A percentile compares a stretch with the other conserved stretches of the same genome.
Evolutionary conservation across 1,140 invertebrate genomes (phyloP).

Genomic region (Mizuhopecten yessoensis): DNA sequence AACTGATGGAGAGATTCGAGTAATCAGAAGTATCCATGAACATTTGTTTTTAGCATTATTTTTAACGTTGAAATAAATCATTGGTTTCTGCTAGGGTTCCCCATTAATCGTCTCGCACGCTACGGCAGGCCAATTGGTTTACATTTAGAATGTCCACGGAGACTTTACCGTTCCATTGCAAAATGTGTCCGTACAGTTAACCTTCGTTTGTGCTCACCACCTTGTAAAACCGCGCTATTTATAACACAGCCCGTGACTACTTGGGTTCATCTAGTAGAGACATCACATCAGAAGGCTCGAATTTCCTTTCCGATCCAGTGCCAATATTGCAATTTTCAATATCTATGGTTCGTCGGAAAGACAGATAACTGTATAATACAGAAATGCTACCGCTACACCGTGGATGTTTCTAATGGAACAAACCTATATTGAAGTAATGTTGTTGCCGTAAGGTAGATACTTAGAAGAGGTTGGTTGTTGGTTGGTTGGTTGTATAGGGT

Average conservation of each 20-base stretch:
- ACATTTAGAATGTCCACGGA: not conserved
- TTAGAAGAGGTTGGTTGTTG: no score
- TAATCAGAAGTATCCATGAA: no score
- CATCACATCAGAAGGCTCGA: not conserved
- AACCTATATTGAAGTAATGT: no score
- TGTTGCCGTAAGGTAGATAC: no score
- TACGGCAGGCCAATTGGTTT: not conserved
- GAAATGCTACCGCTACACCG: not conserved
- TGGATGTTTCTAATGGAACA: not conserved
- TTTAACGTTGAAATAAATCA: no score
- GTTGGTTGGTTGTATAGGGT: no score
- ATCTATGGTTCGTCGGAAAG: slow-evolving; percentile 26
- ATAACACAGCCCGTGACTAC: not conserved
- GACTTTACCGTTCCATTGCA: not conserved
- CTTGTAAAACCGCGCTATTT: not conserved
- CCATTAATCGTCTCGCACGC: no score
- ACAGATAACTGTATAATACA: not conserved
- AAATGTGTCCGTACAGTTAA: not conserved
- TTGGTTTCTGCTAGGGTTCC: no score
- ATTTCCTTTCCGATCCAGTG: not conserved
- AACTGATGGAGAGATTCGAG: no score
- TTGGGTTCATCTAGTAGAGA: not conserved
- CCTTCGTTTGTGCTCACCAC: not conserved
- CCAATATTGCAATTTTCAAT: not conserved
- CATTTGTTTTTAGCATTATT: no score